Percentiles rank a stretch among this genome's conserved stretches.
These are phyloP conservation scores for Temnothorax curvispinosus DNA, from an alignment of 1,140 invertebrate genomes.

Conservation along the genomic window DNA sequence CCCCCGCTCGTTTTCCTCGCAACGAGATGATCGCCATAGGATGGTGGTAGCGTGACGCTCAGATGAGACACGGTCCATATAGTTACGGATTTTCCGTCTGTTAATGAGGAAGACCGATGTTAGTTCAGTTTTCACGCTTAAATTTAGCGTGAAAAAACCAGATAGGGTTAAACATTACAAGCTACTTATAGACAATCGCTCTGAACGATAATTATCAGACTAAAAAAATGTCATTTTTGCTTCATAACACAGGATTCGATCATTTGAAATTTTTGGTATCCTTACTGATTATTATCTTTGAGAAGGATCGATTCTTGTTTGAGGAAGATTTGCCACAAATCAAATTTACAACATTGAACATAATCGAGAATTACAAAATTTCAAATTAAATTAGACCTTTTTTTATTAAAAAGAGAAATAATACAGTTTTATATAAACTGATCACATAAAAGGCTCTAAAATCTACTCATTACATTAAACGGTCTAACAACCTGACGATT, in stretches of 20 bases:
- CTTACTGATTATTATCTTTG: not conserved
- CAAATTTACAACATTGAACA: slow-evolving; percentile 1
- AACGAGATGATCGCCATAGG: slow-evolving; percentile 2
- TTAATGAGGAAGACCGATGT: slow-evolving; percentile 16
- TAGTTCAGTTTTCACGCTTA: not conserved
- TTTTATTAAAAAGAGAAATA: not conserved
- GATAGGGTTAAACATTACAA: not conserved
- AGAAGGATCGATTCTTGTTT: not conserved
- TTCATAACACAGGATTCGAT: not conserved
- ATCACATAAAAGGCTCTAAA: not conserved
- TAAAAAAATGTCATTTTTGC: not conserved
- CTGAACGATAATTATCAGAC: not conserved
- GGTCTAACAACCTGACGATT: not conserved
- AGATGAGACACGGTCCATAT: slow-evolving; percentile 3
- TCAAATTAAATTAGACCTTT: not conserved
- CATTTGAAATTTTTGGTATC: not conserved
- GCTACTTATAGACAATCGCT: not conserved
- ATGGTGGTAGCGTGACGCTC: slow-evolving; percentile 31
- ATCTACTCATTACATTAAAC: not conserved
- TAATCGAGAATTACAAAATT: not conserved
- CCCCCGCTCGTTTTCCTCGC: slow-evolving; percentile 11
- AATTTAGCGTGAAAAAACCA: slow-evolving; percentile 22
- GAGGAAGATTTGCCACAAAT: not conserved
- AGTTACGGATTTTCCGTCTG: slow-evolving; percentile 25
- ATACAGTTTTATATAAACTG: not conserved